These are phyloP conservation scores for Gastrophysa polygoni DNA, from an alignment of 2,888 invertebrate genomes.

Conservation along the genomic window DNA sequence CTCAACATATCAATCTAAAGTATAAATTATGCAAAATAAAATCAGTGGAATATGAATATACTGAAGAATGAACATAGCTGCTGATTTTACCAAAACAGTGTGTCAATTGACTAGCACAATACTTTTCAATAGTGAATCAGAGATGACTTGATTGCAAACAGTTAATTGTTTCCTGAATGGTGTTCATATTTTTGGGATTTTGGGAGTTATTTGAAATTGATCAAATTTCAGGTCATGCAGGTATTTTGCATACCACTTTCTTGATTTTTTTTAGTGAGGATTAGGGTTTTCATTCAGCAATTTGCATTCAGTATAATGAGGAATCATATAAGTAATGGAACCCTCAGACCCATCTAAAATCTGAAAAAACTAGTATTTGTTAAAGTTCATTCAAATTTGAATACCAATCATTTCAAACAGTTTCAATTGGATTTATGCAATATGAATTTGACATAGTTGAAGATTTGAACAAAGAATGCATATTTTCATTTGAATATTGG, in stretches of 20 bases:
- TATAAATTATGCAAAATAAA: too few species aligned
- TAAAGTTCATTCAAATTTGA: neutral
- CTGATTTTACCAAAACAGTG: neutral
- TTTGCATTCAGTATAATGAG: too few species aligned
- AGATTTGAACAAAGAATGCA: too few species aligned
- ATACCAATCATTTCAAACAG: neutral
- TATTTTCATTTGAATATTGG: too few species aligned
- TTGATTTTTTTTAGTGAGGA: too few species aligned
- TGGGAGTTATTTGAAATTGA: neutral
- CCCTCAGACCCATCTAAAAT: too few species aligned
- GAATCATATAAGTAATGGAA: too few species aligned
- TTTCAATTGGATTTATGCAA: neutral
- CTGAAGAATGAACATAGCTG: neutral
- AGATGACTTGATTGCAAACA: neutral
- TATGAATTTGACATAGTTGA: too few species aligned
- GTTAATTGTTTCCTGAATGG: neutral
- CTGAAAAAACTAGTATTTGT: too few species aligned
- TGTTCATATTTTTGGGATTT: neutral
- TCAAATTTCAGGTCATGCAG: neutral
- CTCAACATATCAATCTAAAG: neutral
- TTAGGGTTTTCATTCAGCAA: too few species aligned
- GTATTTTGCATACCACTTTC: neutral
- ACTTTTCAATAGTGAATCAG: conserved; percentile 5
- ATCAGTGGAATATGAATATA: neutral
- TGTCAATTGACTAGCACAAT: conserved; percentile 15